Conservation (phyloP, 2,888 invertebrate species). For the Epirrhoe tristata region DNA sequence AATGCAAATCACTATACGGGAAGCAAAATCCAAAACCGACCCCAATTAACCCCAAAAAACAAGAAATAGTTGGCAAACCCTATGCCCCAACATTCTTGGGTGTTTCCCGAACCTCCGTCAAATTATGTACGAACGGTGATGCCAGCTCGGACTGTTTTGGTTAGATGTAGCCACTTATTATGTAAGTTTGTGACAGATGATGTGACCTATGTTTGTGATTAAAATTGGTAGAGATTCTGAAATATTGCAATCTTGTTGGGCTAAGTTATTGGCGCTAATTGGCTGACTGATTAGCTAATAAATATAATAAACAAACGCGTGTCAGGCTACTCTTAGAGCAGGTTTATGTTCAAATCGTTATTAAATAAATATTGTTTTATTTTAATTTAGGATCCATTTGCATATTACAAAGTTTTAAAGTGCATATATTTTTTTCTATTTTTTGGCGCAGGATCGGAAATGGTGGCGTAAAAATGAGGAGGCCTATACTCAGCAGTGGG, state of each 20-base stretch:
- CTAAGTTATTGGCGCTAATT: background rate
- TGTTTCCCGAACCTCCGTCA: constrained; percentile 29
- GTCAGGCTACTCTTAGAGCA: no score
- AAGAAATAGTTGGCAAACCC: constrained; percentile 33
- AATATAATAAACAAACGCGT: background rate
- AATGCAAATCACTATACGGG: constrained; percentile 35
- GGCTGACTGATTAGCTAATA: background rate
- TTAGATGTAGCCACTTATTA: constrained; percentile 9
- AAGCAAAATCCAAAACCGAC: constrained; percentile 33
- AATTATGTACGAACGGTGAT: constrained; percentile 37
- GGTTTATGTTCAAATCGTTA: no score
- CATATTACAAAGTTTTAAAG: no score
- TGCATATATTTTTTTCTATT: no score
- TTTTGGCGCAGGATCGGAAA: no score
- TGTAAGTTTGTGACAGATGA: background rate
- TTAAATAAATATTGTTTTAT: no score
- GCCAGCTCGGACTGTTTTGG: constrained; percentile 9
- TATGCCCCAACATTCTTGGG: constrained; percentile 25
- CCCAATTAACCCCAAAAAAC: constrained; percentile 41
- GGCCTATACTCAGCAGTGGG: no score
- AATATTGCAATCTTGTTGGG: background rate
- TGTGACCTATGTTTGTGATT: background rate
- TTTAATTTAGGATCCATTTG: no score
- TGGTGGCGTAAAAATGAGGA: no score
- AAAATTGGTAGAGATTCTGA: background rate